Evolutionary conservation across 2,888 invertebrate genomes (phyloP).

Genomic region (Athalia circularis): DNA sequence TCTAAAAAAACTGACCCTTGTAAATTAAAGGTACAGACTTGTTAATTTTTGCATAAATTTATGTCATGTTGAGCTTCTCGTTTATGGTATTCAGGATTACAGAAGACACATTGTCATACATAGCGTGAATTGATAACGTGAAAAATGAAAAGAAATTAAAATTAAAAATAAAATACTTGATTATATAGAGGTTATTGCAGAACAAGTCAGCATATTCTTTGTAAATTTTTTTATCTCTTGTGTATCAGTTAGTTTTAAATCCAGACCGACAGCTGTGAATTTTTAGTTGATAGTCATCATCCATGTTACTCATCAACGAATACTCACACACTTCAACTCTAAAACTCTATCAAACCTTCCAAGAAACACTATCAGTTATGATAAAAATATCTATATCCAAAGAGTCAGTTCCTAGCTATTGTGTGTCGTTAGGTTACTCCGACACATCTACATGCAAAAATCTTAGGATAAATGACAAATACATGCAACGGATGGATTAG

Average conservation of each 20-base stretch:
- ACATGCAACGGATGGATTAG: slow-evolving; percentile 16
- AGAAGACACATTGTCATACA: too few species aligned
- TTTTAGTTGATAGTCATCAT: not conserved
- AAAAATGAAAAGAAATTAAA: too few species aligned
- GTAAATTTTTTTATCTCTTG: too few species aligned
- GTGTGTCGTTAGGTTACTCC: not conserved
- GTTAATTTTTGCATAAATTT: too few species aligned
- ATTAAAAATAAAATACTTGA: too few species aligned
- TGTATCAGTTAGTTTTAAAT: too few species aligned
- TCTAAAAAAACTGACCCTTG: slow-evolving; percentile 16
- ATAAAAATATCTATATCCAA: slow-evolving; percentile 27
- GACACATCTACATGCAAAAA: slow-evolving; percentile 18
- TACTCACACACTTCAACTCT: slow-evolving; percentile 20
- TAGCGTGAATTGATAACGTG: too few species aligned
- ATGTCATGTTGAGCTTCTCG: too few species aligned
- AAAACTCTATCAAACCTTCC: slow-evolving; percentile 4
- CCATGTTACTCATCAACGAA: not conserved
- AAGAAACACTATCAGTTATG: slow-evolving; percentile 9
- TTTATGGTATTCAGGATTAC: too few species aligned
- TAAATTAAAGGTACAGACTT: not conserved
- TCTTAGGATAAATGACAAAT: slow-evolving; percentile 32
- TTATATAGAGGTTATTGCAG: too few species aligned
- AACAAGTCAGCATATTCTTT: too few species aligned
- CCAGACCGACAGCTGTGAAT: too few species aligned
- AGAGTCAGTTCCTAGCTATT: slow-evolving; percentile 38